These are phyloP conservation scores for Thymelicus acteon DNA, from an alignment of 2,888 invertebrate species.

Conservation along the genomic window DNA sequence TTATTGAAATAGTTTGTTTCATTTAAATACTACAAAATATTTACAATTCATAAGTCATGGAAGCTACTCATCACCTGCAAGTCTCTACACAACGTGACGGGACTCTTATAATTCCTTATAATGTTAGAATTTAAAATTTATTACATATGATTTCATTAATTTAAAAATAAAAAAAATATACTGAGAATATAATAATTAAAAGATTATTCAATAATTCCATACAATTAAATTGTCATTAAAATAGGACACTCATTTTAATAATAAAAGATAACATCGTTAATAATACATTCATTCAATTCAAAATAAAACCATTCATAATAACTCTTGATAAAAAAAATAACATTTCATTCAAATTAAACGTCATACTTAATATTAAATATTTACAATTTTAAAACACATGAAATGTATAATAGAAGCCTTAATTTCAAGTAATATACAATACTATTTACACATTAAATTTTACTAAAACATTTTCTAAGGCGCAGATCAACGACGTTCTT, in stretches of 20 bases:
- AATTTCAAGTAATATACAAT: neutral
- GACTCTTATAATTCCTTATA: neutral
- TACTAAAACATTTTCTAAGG: neutral
- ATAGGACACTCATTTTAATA: neutral
- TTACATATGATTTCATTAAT: neutral
- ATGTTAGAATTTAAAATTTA: neutral
- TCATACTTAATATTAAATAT: neutral
- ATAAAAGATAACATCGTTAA: neutral
- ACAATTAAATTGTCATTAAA: neutral
- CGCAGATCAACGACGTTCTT: neutral
- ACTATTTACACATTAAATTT: neutral
- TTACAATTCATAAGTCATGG: conserved; percentile 8
- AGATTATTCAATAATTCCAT: neutral
- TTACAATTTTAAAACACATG: neutral
- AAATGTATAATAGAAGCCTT: neutral
- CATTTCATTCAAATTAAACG: neutral
- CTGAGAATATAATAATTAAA: neutral
- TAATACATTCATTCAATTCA: neutral
- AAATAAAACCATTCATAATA: conserved; percentile 1
- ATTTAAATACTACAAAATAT: conserved; percentile 1
- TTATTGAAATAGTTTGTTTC: neutral
- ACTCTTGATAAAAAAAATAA: neutral
- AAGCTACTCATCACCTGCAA: neutral
- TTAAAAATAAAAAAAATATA: neutral
- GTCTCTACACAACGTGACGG: neutral